phyloP scores from a whole-genome alignment of 2,888 invertebrate genomes.

The Leptinotarsa haldemani region DNA sequence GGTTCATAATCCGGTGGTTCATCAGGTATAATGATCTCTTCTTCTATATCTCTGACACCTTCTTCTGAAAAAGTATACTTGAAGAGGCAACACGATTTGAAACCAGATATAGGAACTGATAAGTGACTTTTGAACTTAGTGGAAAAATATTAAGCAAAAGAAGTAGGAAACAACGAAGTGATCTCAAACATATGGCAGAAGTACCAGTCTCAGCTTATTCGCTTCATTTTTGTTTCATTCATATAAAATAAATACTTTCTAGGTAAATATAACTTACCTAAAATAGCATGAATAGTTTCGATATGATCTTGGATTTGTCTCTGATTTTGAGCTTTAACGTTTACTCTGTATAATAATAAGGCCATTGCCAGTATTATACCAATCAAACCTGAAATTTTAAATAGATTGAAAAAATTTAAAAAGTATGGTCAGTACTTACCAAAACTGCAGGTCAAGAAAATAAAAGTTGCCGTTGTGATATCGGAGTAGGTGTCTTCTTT shows the following conservation, averaged over 20 bases:
- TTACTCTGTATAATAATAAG: conserved; percentile 73
- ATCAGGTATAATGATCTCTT: conserved; percentile 68
- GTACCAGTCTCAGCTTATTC: no score
- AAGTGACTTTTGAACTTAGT: no score
- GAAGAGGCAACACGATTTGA: no score
- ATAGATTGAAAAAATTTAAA: background rate
- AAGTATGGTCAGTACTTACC: conserved; percentile 58
- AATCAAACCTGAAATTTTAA: conserved; percentile 66
- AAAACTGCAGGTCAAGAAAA: conserved; percentile 74
- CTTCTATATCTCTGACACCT: conserved; percentile 60
- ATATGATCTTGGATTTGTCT: conserved; percentile 75
- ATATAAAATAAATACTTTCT: background rate
- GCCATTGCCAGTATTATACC: conserved; percentile 74
- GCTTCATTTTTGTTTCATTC: no score
- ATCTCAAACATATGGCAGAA: no score
- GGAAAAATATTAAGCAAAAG: no score
- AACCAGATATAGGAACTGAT: no score
- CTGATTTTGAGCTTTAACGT: conserved; percentile 72
- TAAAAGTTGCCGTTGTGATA: conserved; percentile 73
- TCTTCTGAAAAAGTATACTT: conserved; percentile 52
- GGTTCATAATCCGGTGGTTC: conserved; percentile 78
- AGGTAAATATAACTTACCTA: conserved; percentile 67
- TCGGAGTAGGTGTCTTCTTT: conserved; percentile 76
- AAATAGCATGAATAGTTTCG: conserved; percentile 76
- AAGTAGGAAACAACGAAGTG: no score